These are phyloP conservation scores for Laticauda laticaudata DNA, from an alignment of 2,113 vertebrate species.

Conservation along the genomic window DNA sequence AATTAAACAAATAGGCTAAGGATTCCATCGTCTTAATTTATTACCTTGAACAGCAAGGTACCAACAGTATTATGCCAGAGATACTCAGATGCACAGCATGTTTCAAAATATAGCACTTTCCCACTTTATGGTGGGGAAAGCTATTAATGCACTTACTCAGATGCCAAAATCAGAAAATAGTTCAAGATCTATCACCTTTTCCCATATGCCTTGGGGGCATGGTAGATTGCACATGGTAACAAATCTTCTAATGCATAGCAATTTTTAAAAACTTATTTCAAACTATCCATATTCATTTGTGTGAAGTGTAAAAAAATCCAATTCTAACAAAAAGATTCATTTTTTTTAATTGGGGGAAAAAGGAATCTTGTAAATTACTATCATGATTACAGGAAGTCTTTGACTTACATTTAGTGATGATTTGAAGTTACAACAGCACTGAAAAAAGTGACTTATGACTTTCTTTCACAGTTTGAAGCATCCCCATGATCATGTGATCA, in stretches of 20 bases:
- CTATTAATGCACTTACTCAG: neutral
- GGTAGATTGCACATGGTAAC: neutral
- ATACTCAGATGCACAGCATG: neutral
- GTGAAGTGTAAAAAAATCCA: neutral
- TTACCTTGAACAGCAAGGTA: slow-evolving; percentile 34
- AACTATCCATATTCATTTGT: neutral
- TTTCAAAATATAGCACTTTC: slow-evolving; percentile 15
- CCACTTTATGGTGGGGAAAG: neutral
- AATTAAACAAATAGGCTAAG: neutral
- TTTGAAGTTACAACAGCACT: too few species aligned
- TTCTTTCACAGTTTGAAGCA: too few species aligned
- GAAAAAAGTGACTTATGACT: too few species aligned
- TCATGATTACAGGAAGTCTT: neutral
- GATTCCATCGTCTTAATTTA: slow-evolving; percentile 27
- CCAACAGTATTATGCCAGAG: neutral
- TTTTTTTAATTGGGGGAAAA: neutral
- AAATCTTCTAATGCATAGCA: too few species aligned
- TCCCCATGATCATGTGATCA: too few species aligned
- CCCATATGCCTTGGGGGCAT: too few species aligned
- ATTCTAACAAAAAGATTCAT: neutral
- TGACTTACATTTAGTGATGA: too few species aligned
- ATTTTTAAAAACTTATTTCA: neutral
- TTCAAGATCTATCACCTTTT: neutral
- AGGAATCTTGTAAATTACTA: neutral
- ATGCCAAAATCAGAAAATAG: slow-evolving; percentile 27